A percentile compares a stretch with the other conserved stretches of the same genome.
phyloP scores from a whole-genome alignment of 2,797 vertebrate species.

The Chloroceryle inda region DNA sequence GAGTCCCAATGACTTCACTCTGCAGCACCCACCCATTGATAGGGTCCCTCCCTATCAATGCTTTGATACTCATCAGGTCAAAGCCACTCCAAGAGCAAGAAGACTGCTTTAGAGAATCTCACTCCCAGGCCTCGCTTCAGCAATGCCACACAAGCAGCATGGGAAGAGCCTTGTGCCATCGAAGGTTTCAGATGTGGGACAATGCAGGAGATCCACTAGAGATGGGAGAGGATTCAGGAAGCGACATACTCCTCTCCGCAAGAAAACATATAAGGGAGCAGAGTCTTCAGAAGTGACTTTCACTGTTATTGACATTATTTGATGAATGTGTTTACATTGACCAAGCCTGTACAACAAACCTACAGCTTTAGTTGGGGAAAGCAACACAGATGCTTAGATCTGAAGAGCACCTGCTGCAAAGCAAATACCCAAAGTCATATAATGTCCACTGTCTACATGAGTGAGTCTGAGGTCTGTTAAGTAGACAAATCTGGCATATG shows the following conservation, averaged over 20 bases:
- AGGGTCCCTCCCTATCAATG: neutral
- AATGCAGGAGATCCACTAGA: neutral
- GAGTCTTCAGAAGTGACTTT: neutral
- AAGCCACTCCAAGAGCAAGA: neutral
- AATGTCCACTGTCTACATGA: neutral
- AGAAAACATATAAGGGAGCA: neutral
- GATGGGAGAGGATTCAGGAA: neutral
- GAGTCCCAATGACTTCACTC: neutral
- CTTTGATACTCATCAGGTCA: neutral
- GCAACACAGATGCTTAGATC: neutral
- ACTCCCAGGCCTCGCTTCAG: neutral
- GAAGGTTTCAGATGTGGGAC: neutral
- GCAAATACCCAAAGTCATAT: neutral
- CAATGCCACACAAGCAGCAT: accelerated
- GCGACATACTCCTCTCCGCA: neutral
- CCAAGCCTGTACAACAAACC: neutral
- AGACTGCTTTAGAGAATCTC: neutral
- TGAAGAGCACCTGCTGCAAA: neutral
- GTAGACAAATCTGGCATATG: neutral
- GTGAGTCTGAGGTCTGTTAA: neutral
- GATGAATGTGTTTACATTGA: neutral
- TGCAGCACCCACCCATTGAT: neutral
- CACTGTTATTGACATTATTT: neutral
- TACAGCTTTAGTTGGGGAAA: neutral
- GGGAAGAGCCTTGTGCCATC: neutral